Evolutionary conservation across 2,113 vertebrate species (phyloP), one percentile per base, ranked within the genome.

Genomic region (Holacanthus passer): DNA sequence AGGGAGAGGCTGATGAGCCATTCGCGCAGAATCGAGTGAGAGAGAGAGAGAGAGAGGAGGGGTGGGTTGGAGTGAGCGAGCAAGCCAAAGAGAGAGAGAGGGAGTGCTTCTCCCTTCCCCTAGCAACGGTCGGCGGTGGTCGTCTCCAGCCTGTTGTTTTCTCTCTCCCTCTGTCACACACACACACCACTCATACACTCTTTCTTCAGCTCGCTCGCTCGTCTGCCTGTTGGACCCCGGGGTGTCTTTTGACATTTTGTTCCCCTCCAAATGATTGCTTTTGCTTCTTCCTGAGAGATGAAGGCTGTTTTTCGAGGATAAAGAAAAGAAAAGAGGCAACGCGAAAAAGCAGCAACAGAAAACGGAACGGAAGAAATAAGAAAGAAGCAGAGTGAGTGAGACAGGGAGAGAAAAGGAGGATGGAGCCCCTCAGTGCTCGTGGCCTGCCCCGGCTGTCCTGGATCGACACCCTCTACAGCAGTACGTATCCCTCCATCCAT

Each of bases 401-500:
- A 84, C 22, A 79, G 75, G 77, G 80, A 56, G 83, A 77, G 56
- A 83, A 55, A 65, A 60, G 67, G 84, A 96, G 94, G 92, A 99
- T 99, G 98, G 98, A 99, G 95, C 98, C 96, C 79, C 95, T 98
- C 83, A 99, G 97, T 94, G 96, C 97, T 87, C 97, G 93, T 70
- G 97, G 96, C 91, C 96, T 97, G 92, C 97, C 98, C 83, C 96
- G 97, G 88, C 98, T 99, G 89, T 99, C 98, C 91, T 98, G 97
- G 97, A 99, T 99, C 91, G 97, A 99, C 96, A 99, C 98, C 52
- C 97, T 99, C 82, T 99, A 99, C 91, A 97, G 97, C 97, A 98
- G 97, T 98, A 98, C 59, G 98, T 98, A 96, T 76, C 53, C 62
- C 41, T 72, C 27, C 55, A 13, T 70, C 73, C 39, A 3, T 81